Base-by-base conservation (phyloP, 1,140 invertebrate species). In the Heliconius hewitsoni region DNA sequence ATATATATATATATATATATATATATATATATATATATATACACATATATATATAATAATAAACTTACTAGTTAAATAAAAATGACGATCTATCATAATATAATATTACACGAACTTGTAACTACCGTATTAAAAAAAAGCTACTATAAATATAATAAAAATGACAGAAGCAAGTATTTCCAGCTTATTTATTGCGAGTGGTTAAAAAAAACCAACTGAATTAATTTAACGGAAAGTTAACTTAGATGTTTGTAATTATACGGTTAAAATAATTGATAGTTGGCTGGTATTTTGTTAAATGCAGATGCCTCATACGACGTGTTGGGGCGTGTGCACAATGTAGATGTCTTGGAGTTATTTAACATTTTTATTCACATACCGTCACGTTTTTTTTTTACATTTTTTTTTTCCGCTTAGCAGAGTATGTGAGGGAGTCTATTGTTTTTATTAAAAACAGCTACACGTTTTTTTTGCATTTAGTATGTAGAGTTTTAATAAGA, bases 221-320 rank as follows among this genome's bases (percentile, higher is more conserved):
- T 66, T 66, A 27, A 30, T 66, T 66, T 30, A 66, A 27, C 27
- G 23, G 23, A 30, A 66, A 27, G 23, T 66, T 66, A 66, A 66
- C 60, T 66, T 66, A 66, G 60, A 66, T 11, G 60, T 11, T 30
- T 66, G 70, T 76, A 76, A 76, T 76, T 76, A 76, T 71, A 76
- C 74, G 27, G 11, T 57, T 34, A 46, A 18, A 46, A 27, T 76
- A 76, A 76, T 76, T 76, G 74, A 70, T 76, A 76, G 60, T 70
- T 76, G 39, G 39, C 3, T 71, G 60, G 23, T 30, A 71, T 76
- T 76, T 76, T 76, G 74, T 76, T 66, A n/a, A 60, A 34, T 60
- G 74, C 73, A 52, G 55, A 71, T 71, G 74, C 60, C 42, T 50
- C 74, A 30, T 66, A 66, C 74, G 39, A 70, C 70, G 46, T 70